A percentile compares a stretch with the other conserved stretches of the same genome.
Conservation (phyloP, 2,113 vertebrate species). For the Otocyon megalotis region DNA sequence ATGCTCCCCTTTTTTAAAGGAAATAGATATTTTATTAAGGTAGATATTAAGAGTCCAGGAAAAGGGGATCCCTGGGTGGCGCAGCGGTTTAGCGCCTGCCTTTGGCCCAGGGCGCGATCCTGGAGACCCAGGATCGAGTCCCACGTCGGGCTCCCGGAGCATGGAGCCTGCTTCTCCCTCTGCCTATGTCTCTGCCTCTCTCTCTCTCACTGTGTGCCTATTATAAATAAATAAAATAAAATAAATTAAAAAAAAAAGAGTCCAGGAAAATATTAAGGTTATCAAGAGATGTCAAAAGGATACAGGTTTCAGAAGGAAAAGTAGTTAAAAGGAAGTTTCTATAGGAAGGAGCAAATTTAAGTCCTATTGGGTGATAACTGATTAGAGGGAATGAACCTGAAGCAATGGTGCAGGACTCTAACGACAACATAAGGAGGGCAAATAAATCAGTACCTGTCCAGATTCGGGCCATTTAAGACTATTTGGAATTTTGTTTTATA, state of each 20-base stretch:
- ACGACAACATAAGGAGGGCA: neutral
- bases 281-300: neutral
- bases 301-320: neutral
- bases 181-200: too few relatives aligned
- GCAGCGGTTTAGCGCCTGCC: too few relatives aligned
- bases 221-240: too few relatives aligned
- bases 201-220: too few relatives aligned
- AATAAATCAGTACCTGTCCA: neutral
- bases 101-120: too few relatives aligned
- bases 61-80: too few relatives aligned
- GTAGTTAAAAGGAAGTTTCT: neutral
- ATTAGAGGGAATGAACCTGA: neutral
- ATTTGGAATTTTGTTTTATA: neutral
- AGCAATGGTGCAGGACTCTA: neutral
- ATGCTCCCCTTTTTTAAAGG: neutral
- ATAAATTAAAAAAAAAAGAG: too few relatives aligned
- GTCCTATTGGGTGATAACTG: neutral
- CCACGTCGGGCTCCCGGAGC: too few relatives aligned
- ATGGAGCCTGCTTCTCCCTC: too few relatives aligned
- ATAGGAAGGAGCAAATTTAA: neutral
- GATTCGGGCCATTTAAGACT: neutral
- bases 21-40: neutral
- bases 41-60: neutral
- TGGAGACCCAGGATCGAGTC: too few relatives aligned
- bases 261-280: neutral